Evolutionary conservation across 2,888 invertebrate genomes (phyloP).

Genomic region (Lasioglossum calceatum): DNA sequence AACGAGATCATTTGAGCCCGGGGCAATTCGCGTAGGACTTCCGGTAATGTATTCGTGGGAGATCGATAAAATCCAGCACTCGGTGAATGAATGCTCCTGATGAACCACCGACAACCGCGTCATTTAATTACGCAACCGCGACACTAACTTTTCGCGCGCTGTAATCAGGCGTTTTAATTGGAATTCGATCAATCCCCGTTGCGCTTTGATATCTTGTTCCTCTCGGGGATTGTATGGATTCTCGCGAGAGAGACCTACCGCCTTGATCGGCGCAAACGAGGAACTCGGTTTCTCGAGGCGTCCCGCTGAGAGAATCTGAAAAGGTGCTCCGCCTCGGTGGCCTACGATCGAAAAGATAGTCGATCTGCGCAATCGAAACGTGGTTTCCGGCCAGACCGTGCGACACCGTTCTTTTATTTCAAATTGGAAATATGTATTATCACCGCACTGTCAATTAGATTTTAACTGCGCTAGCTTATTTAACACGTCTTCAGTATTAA

Average conservation of each 20-base stretch:
- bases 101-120: conserved; percentile 62
- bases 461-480: background rate
- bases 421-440: background rate
- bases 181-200: conserved; percentile 1
- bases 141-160: conserved; percentile 55
- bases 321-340: conserved; percentile 22
- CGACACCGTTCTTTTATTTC: background rate
- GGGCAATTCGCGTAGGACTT: background rate
- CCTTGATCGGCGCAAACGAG: conserved; percentile 14
- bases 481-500: background rate
- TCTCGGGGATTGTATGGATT: background rate
- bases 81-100: conserved; percentile 55
- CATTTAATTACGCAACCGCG: conserved; percentile 64
- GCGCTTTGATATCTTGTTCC: background rate
- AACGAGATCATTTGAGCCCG: background rate
- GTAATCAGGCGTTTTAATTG: conserved; percentile 70
- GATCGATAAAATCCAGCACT: conserved; percentile 52
- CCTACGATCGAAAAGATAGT: conserved; percentile 26
- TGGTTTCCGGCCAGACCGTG: background rate
- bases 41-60: conserved; percentile 62
- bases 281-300: conserved; percentile 4
- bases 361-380: conserved; percentile 9
- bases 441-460: background rate
- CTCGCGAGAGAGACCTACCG: conserved; percentile 10
- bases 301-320: conserved; percentile 17